phyloP scores from a whole-genome alignment of 2,888 invertebrate genomes.

The Dryobotodes eremita region DNA sequence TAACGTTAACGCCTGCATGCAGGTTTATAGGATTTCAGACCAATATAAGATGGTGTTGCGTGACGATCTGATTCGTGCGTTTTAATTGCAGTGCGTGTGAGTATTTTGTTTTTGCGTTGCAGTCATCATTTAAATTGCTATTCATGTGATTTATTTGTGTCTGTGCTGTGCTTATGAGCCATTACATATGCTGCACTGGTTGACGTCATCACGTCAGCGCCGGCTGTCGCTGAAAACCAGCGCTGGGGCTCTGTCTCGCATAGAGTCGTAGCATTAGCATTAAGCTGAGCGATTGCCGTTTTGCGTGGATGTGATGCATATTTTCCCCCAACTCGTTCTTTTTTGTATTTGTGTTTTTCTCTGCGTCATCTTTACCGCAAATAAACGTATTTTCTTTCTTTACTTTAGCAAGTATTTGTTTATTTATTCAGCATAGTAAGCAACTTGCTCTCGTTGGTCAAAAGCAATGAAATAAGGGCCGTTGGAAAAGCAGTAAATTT shows the following conservation, averaged over 20 bases:
- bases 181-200: too few relatives aligned
- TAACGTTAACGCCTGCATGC: slow-evolving; percentile 3
- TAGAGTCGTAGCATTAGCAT: too few relatives aligned
- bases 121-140: not conserved
- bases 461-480: not conserved
- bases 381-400: too few relatives aligned
- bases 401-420: too few relatives aligned
- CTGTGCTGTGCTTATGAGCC: not conserved
- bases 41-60: slow-evolving; percentile 31
- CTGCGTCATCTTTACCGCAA: too few relatives aligned
- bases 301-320: too few relatives aligned
- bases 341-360: too few relatives aligned
- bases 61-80: slow-evolving; percentile 3
- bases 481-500: not conserved
- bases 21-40: slow-evolving; percentile 45
- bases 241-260: too few relatives aligned
- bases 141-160: not conserved
- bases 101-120: not conserved
- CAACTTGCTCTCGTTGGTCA: not conserved
- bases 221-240: too few relatives aligned
- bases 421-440: not conserved
- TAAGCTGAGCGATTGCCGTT: too few relatives aligned
- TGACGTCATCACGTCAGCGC: too few relatives aligned
- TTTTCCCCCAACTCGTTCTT: too few relatives aligned
- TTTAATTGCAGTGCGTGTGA: slow-evolving; percentile 20